These are phyloP conservation scores for Trissolcus japonicus DNA, from an alignment of 2,888 invertebrate genomes.

Conservation along the genomic window DNA sequence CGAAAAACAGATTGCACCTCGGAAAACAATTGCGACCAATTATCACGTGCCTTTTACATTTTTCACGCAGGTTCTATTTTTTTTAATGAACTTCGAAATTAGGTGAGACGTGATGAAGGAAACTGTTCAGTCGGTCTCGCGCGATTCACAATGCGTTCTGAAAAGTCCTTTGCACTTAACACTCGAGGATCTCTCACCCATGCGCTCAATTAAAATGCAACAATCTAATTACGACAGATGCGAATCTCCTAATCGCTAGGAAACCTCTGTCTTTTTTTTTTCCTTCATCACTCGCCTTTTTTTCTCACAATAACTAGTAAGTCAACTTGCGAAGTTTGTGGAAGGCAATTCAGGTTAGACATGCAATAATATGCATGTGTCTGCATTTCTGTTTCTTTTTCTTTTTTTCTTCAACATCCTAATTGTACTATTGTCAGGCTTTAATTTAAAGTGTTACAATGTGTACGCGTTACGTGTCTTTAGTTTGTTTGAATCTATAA, in stretches of 20 bases:
- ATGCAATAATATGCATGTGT: constrained; percentile 9
- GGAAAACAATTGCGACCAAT: constrained; percentile 29
- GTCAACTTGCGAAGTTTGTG: constrained; percentile 4
- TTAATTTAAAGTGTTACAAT: too few relatives aligned
- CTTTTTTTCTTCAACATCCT: too few relatives aligned
- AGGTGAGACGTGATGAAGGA: constrained; percentile 36
- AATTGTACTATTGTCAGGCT: too few relatives aligned
- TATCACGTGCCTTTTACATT: constrained; percentile 16
- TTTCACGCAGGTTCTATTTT: constrained; percentile 24
- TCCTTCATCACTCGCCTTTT: constrained; percentile 16
- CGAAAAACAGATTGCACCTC: constrained; percentile 19
- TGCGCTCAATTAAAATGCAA: constrained; percentile 43
- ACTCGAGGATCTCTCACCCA: constrained; percentile 32
- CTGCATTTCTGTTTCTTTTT: background rate
- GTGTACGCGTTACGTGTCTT: too few relatives aligned
- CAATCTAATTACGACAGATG: constrained; percentile 54
- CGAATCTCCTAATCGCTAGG: constrained; percentile 54
- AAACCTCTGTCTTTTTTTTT: constrained; percentile 37
- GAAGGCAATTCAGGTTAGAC: constrained; percentile 13
- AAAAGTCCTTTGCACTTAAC: constrained; percentile 46
- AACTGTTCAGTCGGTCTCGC: constrained; percentile 40
- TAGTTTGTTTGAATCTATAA: too few relatives aligned
- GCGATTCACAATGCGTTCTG: constrained; percentile 45
- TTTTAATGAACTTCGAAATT: constrained; percentile 52
- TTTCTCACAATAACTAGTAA: constrained; percentile 21